Evolutionary conservation across 2,113 vertebrate genomes (phyloP).

Genomic region (Physeter macrocephalus): DNA sequence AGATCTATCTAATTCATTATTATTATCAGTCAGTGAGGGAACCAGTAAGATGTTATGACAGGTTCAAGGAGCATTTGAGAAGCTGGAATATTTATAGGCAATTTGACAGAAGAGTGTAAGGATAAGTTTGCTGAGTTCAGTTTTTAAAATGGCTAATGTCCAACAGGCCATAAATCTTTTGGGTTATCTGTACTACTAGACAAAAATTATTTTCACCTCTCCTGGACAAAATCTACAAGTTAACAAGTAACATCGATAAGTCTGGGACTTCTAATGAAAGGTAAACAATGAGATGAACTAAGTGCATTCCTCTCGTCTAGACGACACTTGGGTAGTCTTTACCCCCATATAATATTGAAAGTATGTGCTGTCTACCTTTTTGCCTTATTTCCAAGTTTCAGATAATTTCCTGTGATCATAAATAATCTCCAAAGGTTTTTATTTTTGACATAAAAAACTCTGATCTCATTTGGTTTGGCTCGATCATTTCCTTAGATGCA

Average conservation of each 20-base stretch:
- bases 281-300: neutral
- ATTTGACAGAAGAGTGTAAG: neutral
- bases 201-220: neutral
- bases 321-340: neutral
- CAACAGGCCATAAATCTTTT: neutral
- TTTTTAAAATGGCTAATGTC: neutral
- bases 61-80: neutral
- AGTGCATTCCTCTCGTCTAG: neutral
- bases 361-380: neutral
- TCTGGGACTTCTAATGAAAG: neutral
- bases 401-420: neutral
- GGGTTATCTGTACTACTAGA: neutral
- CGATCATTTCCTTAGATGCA: neutral
- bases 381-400: neutral
- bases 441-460: neutral
- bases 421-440: neutral
- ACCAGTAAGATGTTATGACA: neutral
- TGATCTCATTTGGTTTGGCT: neutral
- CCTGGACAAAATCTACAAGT: neutral
- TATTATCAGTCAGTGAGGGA: neutral
- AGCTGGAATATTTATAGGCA: neutral
- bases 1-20: neutral
- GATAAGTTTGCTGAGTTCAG: neutral
- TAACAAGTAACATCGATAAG: slow-evolving; percentile 20
- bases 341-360: neutral